Evolutionary conservation across 2,797 vertebrate species (phyloP).

Genomic region (Apogon hyalosoma): DNA sequence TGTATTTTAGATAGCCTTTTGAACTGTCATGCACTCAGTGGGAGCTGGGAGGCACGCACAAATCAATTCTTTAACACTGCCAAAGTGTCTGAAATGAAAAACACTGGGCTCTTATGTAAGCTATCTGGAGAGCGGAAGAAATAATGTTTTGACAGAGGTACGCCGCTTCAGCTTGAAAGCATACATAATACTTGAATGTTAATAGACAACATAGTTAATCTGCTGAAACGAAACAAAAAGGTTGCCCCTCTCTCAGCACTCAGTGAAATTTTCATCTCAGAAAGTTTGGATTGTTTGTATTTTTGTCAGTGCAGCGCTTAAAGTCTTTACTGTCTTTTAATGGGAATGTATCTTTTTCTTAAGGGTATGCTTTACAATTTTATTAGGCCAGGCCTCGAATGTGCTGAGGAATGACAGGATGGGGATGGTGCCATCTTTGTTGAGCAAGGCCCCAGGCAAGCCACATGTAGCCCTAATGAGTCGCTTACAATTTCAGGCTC

Average conservation of each 20-base stretch:
- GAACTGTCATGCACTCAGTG: conserved; percentile 68
- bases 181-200: background rate
- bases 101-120: conserved; percentile 60
- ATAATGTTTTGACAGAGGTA: conserved; percentile 46
- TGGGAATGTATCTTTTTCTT: conserved; percentile 64
- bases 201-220: conserved; percentile 3
- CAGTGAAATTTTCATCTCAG: conserved; percentile 29
- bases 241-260: conserved; percentile 4
- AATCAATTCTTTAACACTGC: conserved; percentile 71
- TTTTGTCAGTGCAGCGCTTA: conserved; percentile 45
- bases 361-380: conserved; percentile 74
- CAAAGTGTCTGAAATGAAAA: conserved; percentile 72
- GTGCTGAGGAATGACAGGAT: conserved; percentile 65
- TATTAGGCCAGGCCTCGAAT: conserved; percentile 71
- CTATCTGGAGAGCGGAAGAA: conserved; percentile 49
- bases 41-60: conserved; percentile 56
- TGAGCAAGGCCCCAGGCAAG: conserved; percentile 73
- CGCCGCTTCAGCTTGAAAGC: conserved; percentile 31
- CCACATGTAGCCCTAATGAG: conserved; percentile 83
- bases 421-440: conserved; percentile 75
- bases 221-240: conserved; percentile 14
- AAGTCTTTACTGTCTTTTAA: conserved; percentile 68
- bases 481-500: conserved; percentile 82
- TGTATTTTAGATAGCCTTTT: conserved; percentile 71
- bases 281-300: conserved; percentile 29